Percentiles rank a stretch among this genome's conserved stretches.
These are phyloP conservation scores for Leptinotarsa tumamoca DNA, from an alignment of 2,888 invertebrate genomes.

Conservation along the genomic window DNA sequence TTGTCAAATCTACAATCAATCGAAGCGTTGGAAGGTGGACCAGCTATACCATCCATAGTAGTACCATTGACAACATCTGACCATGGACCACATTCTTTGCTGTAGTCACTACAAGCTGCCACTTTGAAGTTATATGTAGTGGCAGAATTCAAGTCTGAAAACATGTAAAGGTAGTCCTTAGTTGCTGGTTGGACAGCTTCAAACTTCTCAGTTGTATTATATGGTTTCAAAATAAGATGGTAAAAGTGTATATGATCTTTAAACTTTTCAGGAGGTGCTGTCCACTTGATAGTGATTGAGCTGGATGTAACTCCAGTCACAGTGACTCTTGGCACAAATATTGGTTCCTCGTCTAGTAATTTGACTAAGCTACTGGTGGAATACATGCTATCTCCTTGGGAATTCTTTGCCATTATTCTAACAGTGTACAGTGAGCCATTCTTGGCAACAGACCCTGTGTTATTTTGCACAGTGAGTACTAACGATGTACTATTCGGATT, in stretches of 20 bases:
- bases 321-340: constrained; percentile 82
- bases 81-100: constrained; percentile 81
- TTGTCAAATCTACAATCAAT: constrained; percentile 77
- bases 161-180: constrained; percentile 80
- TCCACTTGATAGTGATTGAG: constrained; percentile 87
- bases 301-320: constrained; percentile 78
- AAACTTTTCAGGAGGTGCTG: constrained; percentile 74
- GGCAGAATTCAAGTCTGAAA: constrained; percentile 80
- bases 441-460: constrained; percentile 63
- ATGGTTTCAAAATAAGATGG: constrained; percentile 74
- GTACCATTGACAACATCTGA: constrained; percentile 83
- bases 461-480: constrained; percentile 71
- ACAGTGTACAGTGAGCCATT: constrained; percentile 77
- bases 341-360: constrained; percentile 79
- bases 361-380: constrained; percentile 70
- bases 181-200: constrained; percentile 76
- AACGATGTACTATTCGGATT: constrained; percentile 76
- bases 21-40: constrained; percentile 77
- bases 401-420: constrained; percentile 76
- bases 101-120: constrained; percentile 84
- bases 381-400: constrained; percentile 72
- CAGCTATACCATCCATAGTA: constrained; percentile 85
- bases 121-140: constrained; percentile 86
- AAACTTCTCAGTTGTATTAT: constrained; percentile 67
- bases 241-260: constrained; percentile 82